Percentiles rank a stretch among this genome's conserved stretches.
Conservation (phyloP, 30 jellyfish, hydroid and myxozoan species). For the Aurelia aurita complex sp. Pacific region DNA sequence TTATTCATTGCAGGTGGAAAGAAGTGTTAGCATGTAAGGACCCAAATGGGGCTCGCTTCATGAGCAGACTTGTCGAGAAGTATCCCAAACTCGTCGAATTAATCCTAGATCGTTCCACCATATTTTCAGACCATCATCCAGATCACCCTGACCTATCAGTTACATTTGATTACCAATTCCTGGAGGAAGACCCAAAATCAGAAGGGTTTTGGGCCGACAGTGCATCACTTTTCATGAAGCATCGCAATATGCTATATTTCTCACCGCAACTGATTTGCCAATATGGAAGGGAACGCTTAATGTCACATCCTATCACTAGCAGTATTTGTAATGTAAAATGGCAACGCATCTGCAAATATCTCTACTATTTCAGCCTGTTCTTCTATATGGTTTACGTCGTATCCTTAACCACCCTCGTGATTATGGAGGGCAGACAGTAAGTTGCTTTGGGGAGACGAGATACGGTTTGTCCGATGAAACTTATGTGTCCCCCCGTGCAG, state of each 20-base stretch:
- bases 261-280: slow-evolving; percentile 38
- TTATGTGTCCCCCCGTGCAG: too few species aligned
- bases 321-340: slow-evolving; percentile 22
- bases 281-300: slow-evolving; percentile 21
- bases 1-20: slow-evolving; percentile 19
- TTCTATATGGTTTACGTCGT: slow-evolving; percentile 22
- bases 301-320: slow-evolving; percentile 24
- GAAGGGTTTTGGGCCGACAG: slow-evolving; percentile 17
- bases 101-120: slow-evolving; percentile 34
- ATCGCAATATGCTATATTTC: slow-evolving; percentile 26
- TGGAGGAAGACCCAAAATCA: slow-evolving; percentile 36
- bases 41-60: slow-evolving; percentile 23
- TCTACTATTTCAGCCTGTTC: slow-evolving; percentile 36
- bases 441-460: not conserved
- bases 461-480: too few species aligned
- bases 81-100: slow-evolving; percentile 31
- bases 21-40: slow-evolving; percentile 25
- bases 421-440: slow-evolving; percentile 34
- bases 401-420: slow-evolving; percentile 20
- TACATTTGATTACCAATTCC: slow-evolving; percentile 41
- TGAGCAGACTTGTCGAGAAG: slow-evolving; percentile 37
- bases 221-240: slow-evolving; percentile 6
- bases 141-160: slow-evolving; percentile 49
- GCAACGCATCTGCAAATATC: slow-evolving; percentile 28
- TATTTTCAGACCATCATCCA: slow-evolving; percentile 51